Base-by-base conservation (phyloP, 2,888 invertebrate genomes). In the Drosophila hamatofila region DNA sequence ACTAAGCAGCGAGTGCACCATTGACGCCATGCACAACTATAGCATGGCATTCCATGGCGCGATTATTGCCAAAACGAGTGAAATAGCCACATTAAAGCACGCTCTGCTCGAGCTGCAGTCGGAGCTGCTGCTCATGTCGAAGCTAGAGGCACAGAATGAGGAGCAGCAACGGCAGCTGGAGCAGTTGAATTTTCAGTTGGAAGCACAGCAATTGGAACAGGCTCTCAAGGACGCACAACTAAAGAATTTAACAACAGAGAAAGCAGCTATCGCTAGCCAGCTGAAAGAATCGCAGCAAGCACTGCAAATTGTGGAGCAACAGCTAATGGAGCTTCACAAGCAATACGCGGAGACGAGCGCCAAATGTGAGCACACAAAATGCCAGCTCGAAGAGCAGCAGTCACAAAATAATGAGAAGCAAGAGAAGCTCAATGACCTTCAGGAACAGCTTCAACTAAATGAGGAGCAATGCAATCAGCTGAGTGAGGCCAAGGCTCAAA, bases 11-110 rank as follows among this genome's bases (percentile, higher is more conserved):
- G 91, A 90, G 41, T 64, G 72, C 25, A 84, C 86, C 61, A 59
- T 88, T 8, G 92, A 92, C 54, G 70, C 81, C 41, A 89, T 91
- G 39, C 92, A 91, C 72, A 78, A 73, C 2, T 76, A 90, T n/a
- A 91, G 92, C 44, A 30, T 91, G 33, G 75, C 80, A 7, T 91
- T 83, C 55, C 91, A 91, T 27, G 72, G 76, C 5, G 89, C 90
- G 37, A 85, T 91, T 12, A 83, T 83, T 61, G 75, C 72, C 12
- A 91, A 91, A 72, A 90, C 91, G 1, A 68, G 70, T 21, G 89
- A 91, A 63, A 91, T 91, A 7, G 78, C 78, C 4, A 61, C 80
- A 3, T 72, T 92, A 0, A 92, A 89, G 33, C 80, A 73, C 9
- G 77, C 81, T 0, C 67, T 91, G 0, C 60, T 77, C n/a, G 81